Evolutionary conservation across 2,888 invertebrate genomes (phyloP), one percentile per base, ranked within the genome.

Genomic region (Therioaphis trifolii): DNA sequence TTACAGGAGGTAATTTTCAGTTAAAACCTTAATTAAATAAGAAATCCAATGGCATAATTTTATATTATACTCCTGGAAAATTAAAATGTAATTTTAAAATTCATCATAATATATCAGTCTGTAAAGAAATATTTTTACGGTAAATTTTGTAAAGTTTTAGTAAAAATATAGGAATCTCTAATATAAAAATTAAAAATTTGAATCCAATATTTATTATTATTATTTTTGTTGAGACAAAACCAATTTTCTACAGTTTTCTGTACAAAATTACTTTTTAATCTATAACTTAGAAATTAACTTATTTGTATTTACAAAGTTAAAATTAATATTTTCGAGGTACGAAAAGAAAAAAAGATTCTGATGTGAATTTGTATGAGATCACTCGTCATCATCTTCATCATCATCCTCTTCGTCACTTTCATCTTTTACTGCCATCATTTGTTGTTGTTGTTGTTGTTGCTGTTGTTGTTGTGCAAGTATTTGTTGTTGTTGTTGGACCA

Each of bases 151-250:
- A 72, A 55, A 79, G 82, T 82, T 82, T 82, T 82, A 82, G 82
- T 89, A 89, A 88, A 89, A 89, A 89, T 88, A 89, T 88, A 88
- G 88, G 89, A 89, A 89, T 89, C 89, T 89, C 89, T 88, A 89
- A 89, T 88, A 89, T 89, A 89, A 89, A 89, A 89, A 89, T 89
- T 89, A 89, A 89, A 89, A 89, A 89, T 89, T 89, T 88, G 88
- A 88, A 88, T 86, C 86, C 85, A 86, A 86, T 86, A 85, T 85
- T 85, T 85, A 86, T 86, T 86, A 85, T 85, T 85, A 86, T 85
- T 85, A 84, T 85, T 85, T 85, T 85, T 85, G 80, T 84, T 82
- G 72, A 82, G 82, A 82, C 82, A 82, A 82, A 82, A 82, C 82
- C 82, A 82, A 82, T 82, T 82, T 72, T 82, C 82, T 74, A 82